Evolutionary conservation across 2,797 vertebrate species (phyloP), one percentile per base, ranked within the genome.

Genomic region (Babyrousa celebensis): DNA sequence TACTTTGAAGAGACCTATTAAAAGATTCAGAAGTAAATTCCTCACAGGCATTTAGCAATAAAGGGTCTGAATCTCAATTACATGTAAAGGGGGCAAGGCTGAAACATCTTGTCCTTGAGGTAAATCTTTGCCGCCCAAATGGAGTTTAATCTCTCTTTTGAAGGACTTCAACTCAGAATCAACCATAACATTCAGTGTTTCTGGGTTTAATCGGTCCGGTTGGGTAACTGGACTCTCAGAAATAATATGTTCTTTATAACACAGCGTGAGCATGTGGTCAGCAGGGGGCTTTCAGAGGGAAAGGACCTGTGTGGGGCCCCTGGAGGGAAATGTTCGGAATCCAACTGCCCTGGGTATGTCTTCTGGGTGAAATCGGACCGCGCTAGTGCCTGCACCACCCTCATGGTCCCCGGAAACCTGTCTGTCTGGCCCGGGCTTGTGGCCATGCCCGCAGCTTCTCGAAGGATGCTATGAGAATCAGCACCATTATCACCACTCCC

Each of bases 101-200:
- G 15, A 71, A 80, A 63, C 86, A 79, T 17, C 5, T 74, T 5
- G 62, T 79, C 23, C 58, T 80, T 52, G 74, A 74, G 54, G 23
- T n/a, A 95, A 84, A 27, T 63, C 62, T 27, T 52, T n/a, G 17
- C 54, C 43, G 9, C 11, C 25, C 17, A 3, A 25, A 87, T n/a
- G 60, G 29, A 85, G 15, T 75, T 58, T 75, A 87, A 77, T 43
- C 21, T 82, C 27, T 40, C 12, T 56, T 95, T 70, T 80, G n/a
- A 96, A 83, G 27, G 12, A 85, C 54, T 36, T 84, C 63, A 75
- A 8, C 86, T 88, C 62, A 85, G 40, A 96, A 89, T 86, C 32
- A 84, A 6, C 25, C 40, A 71, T 67, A 85, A 68, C 75, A 85
- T 82, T 63, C 29, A 20, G 12, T 77, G 16, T 74, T 92, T 84